Conservation (phyloP, 2,113 vertebrate genomes). For the Pagrus major region DNA sequence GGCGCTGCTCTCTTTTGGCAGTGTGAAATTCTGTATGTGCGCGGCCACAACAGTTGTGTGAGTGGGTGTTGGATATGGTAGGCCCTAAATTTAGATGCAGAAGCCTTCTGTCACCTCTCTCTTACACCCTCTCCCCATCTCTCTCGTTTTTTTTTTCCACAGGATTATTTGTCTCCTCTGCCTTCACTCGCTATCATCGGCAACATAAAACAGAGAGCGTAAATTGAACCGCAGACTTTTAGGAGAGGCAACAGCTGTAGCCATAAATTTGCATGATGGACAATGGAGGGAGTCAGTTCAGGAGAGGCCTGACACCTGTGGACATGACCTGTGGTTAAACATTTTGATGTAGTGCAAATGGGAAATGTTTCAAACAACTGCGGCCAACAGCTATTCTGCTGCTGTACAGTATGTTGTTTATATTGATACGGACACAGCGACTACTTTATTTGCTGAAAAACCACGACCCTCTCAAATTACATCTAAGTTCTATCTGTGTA, state of each 20-base stretch:
- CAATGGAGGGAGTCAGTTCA: neutral
- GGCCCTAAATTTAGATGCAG: constrained; percentile 67
- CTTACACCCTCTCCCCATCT: neutral
- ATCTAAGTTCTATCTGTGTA: neutral
- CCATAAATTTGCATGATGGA: constrained; percentile 40
- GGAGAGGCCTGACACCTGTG: neutral
- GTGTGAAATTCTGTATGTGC: constrained; percentile 61
- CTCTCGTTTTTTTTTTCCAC: neutral
- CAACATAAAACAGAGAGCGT: constrained; percentile 36
- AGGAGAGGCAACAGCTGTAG: neutral
- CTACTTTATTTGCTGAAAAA: neutral
- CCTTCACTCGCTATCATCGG: constrained; percentile 47
- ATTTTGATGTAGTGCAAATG: constrained; percentile 10
- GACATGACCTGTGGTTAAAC: neutral
- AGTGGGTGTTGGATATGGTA: constrained; percentile 9
- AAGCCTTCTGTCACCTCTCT: constrained; percentile 55
- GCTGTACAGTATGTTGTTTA: neutral
- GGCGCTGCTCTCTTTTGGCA: neutral
- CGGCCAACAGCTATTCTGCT: neutral
- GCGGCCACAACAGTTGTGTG: constrained; percentile 17
- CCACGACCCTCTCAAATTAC: neutral
- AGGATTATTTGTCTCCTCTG: constrained; percentile 47
- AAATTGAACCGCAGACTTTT: constrained; percentile 52
- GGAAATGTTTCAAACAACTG: neutral
- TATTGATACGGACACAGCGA: constrained; percentile 7